phyloP scores from a whole-genome alignment of 1,140 invertebrate species.

The Sipha flava region DNA sequence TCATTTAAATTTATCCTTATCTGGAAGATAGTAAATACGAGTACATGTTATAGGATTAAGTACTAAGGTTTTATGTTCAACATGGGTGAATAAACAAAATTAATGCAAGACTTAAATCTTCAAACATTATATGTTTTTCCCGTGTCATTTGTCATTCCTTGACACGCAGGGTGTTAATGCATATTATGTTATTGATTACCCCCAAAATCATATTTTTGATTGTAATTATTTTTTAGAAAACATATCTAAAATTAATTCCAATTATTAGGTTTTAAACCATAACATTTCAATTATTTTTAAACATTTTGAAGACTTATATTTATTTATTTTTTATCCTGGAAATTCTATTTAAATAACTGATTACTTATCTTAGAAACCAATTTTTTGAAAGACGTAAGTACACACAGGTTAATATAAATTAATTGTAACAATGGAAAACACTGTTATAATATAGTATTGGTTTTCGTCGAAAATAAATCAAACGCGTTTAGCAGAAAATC shows the following conservation, averaged over 20 bases:
- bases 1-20: background rate
- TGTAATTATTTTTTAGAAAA: background rate
- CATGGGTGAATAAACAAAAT: background rate
- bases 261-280: too few species aligned
- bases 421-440: too few species aligned
- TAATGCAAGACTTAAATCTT: background rate
- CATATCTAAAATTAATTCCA: background rate
- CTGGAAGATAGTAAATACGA: background rate
- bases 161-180: background rate
- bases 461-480: too few species aligned
- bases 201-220: background rate
- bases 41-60: background rate
- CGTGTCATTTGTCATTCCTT: conserved; percentile 9
- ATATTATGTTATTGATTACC: background rate
- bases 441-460: too few species aligned
- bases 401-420: too few species aligned
- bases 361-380: too few species aligned
- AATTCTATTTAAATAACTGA: too few species aligned
- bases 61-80: background rate
- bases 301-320: too few species aligned
- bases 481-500: too few species aligned
- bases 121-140: background rate
- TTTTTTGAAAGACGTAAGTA: too few species aligned
- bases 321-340: too few species aligned
- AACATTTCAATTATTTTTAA: too few species aligned